Conservation (phyloP, 2,797 vertebrate species). For the Chaetodon trifasciatus region DNA sequence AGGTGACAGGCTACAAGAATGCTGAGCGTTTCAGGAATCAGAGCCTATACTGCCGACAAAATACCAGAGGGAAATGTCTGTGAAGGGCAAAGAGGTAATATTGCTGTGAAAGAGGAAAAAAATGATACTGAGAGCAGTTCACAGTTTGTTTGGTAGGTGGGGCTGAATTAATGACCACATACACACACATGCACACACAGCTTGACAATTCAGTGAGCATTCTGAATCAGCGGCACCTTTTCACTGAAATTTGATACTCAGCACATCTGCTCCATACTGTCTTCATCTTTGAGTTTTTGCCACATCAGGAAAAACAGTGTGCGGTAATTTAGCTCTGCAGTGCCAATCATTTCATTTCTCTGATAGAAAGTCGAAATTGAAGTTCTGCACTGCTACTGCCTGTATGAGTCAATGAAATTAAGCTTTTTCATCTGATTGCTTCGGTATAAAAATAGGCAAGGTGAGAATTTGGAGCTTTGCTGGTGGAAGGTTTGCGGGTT, state of each 20-base stretch:
- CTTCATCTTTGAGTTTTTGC: slow-evolving; percentile 56
- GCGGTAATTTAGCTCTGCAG: slow-evolving; percentile 28
- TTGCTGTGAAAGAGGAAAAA: background rate
- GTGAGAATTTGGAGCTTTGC: background rate
- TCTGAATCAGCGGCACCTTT: slow-evolving; percentile 53
- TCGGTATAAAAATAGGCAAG: background rate
- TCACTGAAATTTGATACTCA: slow-evolving; percentile 57
- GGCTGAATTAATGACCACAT: slow-evolving; percentile 29
- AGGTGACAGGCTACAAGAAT: slow-evolving; percentile 12
- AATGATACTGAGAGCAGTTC: slow-evolving; percentile 23
- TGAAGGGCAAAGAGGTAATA: slow-evolving; percentile 49
- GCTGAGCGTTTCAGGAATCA: slow-evolving; percentile 45
- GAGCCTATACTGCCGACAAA: slow-evolving; percentile 13
- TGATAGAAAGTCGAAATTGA: slow-evolving; percentile 36
- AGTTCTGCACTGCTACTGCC: background rate
- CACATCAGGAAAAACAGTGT: slow-evolving; percentile 52
- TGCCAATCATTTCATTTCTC: slow-evolving; percentile 39
- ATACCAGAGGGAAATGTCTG: slow-evolving; percentile 39
- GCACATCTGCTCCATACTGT: slow-evolving; percentile 57
- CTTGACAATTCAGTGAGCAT: slow-evolving; percentile 43
- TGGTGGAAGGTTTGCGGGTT: slow-evolving; percentile 5
- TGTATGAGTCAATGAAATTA: background rate
- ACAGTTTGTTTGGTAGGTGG: slow-evolving; percentile 9
- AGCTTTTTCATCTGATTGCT: slow-evolving; percentile 23
- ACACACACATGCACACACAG: slow-evolving; percentile 19